Evolutionary conservation across 64 coral and sea anemone species (phyloP), one percentile per base, ranked within the genome.

Genomic region (Astreopora myriophthalma): DNA sequence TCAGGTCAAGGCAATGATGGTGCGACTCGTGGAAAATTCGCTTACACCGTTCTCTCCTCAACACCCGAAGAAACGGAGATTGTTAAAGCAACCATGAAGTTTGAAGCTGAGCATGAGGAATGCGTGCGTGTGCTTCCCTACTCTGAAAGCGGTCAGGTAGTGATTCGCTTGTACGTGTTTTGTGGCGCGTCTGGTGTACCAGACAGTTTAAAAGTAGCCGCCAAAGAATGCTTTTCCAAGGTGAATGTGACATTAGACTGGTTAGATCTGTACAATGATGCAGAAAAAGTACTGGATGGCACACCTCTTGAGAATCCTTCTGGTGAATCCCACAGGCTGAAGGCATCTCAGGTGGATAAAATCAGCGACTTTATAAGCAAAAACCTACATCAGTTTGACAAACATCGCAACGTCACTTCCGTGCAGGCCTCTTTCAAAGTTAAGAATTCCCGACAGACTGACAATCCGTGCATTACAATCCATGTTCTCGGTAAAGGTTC

Each of bases 401-500:
- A 46, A 17, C 19, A 74, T 46, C 48, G 35, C 24, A 73, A 72
- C 71, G 85, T 87, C 19, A 86, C 83, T 63, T 30, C 83, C 13
- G 60, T 86, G 16, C 35, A 44, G 17, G 62, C 83, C 34, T 70
- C 37, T 70, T 87, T 42, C 20, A 87, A 87, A 74, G 34, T 74
- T 1, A 87, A 1, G 32, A 38, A 87, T 6, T 87, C 39, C 22
- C 38, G 30, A 9, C 66, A 87, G 69, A 71, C 64, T 3, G 10
- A 25, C 5, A 5, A 28, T 16, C 24, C 69, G 0, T 87, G 85
- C 73, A 74, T 87, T 5, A 74, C 67, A 6, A 36, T 87, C 19
- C 73, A 51, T 87, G 85, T 87, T 3, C 44, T 87, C 1, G 85
- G 66, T 5, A 87, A 87, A 87, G 85, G 85, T 34, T 27, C 13